Evolutionary conservation across 2,113 vertebrate genomes (phyloP).

Genomic region (Silurus glanis): DNA sequence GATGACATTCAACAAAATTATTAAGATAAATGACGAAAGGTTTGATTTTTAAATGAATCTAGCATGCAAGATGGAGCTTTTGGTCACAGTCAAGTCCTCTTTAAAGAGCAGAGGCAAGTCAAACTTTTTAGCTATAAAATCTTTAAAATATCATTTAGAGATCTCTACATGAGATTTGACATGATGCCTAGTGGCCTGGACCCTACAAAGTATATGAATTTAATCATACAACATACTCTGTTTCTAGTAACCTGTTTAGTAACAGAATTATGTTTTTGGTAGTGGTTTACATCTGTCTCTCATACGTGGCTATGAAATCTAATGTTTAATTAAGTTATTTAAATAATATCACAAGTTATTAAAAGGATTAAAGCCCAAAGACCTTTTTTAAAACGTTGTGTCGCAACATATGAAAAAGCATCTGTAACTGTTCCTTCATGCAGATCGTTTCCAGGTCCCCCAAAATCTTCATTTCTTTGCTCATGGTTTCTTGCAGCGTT

Average conservation of each 20-base stretch:
- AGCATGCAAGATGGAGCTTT: neutral
- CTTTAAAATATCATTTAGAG: neutral
- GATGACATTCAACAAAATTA: neutral
- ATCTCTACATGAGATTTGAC: neutral
- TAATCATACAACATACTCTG: neutral
- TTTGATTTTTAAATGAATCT: neutral
- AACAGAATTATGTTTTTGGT: neutral
- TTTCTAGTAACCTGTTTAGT: neutral
- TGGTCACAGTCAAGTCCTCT: slow-evolving; percentile 27
- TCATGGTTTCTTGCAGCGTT: neutral
- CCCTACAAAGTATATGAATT: neutral
- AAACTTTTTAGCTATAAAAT: neutral
- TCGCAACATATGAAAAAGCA: neutral
- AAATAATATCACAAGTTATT: neutral
- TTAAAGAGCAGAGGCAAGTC: neutral
- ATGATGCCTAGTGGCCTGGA: neutral
- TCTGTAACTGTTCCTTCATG: neutral
- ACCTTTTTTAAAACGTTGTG: neutral
- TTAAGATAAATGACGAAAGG: neutral
- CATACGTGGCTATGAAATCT: neutral
- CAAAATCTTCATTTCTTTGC: neutral
- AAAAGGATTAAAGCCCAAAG: neutral
- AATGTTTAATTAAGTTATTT: slow-evolving; percentile 6
- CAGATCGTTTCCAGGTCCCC: neutral
- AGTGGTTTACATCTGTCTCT: neutral